Conservation (phyloP, 2,113 vertebrate species). For the Syngnathus typhle region DNA sequence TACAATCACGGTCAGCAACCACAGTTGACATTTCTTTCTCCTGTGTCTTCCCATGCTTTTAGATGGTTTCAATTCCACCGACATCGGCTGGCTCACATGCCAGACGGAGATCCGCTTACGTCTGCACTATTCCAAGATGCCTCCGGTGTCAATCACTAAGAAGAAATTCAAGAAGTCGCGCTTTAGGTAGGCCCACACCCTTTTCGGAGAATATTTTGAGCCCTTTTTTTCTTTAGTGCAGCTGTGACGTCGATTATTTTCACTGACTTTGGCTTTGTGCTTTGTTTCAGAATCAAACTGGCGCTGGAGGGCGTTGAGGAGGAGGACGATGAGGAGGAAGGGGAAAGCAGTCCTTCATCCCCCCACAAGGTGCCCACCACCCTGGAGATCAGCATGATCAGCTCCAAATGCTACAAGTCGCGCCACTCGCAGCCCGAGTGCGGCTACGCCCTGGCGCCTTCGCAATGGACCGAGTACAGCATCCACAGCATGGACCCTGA, state of each 20-base stretch:
- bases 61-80: constrained; percentile 83
- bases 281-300: constrained; percentile 72
- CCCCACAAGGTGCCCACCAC: constrained; percentile 82
- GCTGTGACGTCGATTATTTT: not conserved
- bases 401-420: constrained; percentile 76
- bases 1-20: not conserved
- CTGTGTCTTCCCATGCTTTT: not conserved
- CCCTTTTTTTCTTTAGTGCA: not conserved
- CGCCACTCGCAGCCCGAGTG: constrained; percentile 92
- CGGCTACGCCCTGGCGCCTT: constrained; percentile 83
- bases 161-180: constrained; percentile 96
- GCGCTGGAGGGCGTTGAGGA: constrained; percentile 90
- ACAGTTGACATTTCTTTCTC: not conserved
- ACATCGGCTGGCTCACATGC: constrained; percentile 93
- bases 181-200: constrained; percentile 81
- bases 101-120: constrained; percentile 95
- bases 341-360: constrained; percentile 65
- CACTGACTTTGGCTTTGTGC: not conserved
- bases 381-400: constrained; percentile 86
- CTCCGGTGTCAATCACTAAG: constrained; percentile 90
- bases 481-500: constrained; percentile 96
- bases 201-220: constrained; percentile 12
- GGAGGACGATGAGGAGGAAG: constrained; percentile 82
- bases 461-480: constrained; percentile 88
- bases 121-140: constrained; percentile 86